phyloP scores from a whole-genome alignment of 2,113 vertebrate species.

The Neogobius melanostomus region DNA sequence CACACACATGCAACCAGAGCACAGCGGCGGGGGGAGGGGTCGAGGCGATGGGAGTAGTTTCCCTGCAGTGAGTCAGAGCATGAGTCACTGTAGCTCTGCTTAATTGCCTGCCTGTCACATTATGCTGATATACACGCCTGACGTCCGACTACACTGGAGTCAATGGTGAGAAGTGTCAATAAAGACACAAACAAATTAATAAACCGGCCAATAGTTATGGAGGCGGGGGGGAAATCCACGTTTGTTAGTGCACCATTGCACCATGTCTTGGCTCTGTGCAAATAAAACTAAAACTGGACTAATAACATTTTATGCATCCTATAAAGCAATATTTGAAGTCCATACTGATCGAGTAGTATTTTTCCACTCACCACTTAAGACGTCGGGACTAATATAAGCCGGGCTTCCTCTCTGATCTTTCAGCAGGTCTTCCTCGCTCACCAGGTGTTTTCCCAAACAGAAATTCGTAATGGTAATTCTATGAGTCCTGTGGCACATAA shows the following conservation, averaged over 20 bases:
- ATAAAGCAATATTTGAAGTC: neutral
- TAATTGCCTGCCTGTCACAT: constrained; percentile 77
- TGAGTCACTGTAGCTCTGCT: constrained; percentile 80
- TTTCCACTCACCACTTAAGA: constrained; percentile 87
- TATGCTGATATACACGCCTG: constrained; percentile 62
- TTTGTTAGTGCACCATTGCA: too few relatives aligned
- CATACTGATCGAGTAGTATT: neutral
- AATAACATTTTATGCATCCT: neutral
- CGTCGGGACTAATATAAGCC: constrained; percentile 97
- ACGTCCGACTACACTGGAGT: constrained; percentile 47
- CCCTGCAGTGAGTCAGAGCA: constrained; percentile 65
- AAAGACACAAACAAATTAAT: neutral
- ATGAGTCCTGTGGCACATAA: constrained; percentile 83
- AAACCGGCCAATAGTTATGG: neutral
- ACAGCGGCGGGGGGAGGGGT: constrained; percentile 36
- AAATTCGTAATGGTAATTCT: constrained; percentile 99
- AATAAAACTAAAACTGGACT: neutral
- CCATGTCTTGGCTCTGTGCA: too few relatives aligned
- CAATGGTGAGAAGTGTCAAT: constrained; percentile 15
- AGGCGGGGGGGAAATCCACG: too few relatives aligned
- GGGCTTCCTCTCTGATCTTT: constrained; percentile 99
- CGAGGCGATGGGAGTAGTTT: constrained; percentile 72
- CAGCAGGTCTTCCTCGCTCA: constrained; percentile 96
- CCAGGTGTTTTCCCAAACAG: constrained; percentile 97
- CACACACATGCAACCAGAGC: constrained; percentile 31